These are phyloP conservation scores for Apoda limacodes DNA, from an alignment of 2,888 invertebrate species.

Conservation along the genomic window DNA sequence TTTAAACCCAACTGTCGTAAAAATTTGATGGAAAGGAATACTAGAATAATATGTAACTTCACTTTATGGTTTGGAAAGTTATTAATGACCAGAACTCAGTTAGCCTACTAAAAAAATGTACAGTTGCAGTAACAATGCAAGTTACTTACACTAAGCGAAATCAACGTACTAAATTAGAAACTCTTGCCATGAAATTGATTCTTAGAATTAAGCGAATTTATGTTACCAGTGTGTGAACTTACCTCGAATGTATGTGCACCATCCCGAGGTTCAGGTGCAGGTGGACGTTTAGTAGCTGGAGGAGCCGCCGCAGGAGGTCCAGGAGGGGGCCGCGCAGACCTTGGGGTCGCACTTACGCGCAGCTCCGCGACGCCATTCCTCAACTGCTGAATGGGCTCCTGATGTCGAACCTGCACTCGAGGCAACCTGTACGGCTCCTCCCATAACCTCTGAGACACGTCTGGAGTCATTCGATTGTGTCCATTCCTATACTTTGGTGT, in stretches of 20 bases:
- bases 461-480: slow-evolving; percentile 41
- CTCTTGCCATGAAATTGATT: too few species aligned
- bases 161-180: too few species aligned
- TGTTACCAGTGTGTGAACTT: too few species aligned
- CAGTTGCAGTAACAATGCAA: too few species aligned
- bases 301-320: slow-evolving; percentile 32
- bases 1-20: too few species aligned
- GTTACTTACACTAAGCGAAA: too few species aligned
- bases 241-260: slow-evolving; percentile 53
- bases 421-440: slow-evolving; percentile 59
- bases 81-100: too few species aligned
- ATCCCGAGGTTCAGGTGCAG: slow-evolving; percentile 56
- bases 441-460: slow-evolving; percentile 45
- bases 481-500: slow-evolving; percentile 48
- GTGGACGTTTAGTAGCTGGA: slow-evolving; percentile 31
- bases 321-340: slow-evolving; percentile 50
- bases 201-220: too few species aligned
- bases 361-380: slow-evolving; percentile 53
- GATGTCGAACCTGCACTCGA: slow-evolving; percentile 46
- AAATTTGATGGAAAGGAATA: too few species aligned
- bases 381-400: slow-evolving; percentile 51
- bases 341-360: slow-evolving; percentile 53
- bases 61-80: too few species aligned
- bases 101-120: too few species aligned
- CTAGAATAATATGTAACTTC: too few species aligned